Conservation (phyloP, 2,797 vertebrate species). For the Echeneis naucrates region DNA sequence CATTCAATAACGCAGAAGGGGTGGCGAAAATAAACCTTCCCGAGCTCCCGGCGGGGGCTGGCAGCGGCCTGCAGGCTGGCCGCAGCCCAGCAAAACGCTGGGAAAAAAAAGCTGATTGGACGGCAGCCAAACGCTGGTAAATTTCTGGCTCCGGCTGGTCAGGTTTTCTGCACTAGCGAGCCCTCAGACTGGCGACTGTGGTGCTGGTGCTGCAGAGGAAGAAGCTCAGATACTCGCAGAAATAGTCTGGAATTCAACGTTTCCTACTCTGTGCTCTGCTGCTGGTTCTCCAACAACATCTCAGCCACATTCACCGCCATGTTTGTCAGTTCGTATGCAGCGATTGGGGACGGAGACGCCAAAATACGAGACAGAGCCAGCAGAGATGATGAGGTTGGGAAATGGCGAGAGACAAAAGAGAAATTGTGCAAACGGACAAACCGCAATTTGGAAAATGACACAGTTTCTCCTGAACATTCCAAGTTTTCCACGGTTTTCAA, state of each 20-base stretch:
- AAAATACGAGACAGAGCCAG: neutral
- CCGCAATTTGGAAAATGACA: neutral
- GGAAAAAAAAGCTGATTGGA: slow-evolving; percentile 49
- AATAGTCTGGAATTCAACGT: neutral
- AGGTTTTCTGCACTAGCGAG: slow-evolving; percentile 41
- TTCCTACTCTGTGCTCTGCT: neutral
- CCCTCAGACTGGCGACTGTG: slow-evolving; percentile 38
- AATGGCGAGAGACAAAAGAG: neutral
- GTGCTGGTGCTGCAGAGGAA: slow-evolving; percentile 24
- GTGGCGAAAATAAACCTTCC: slow-evolving; percentile 56
- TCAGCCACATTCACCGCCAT: neutral
- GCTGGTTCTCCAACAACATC: neutral
- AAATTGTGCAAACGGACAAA: neutral
- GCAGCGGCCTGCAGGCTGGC: slow-evolving; percentile 57
- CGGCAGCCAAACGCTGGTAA: slow-evolving; percentile 55
- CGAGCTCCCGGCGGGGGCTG: slow-evolving; percentile 59
- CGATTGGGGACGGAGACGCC: neutral
- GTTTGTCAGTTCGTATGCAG: neutral
- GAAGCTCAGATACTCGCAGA: neutral
- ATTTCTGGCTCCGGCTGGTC: slow-evolving; percentile 45
- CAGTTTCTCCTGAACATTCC: too few species aligned
- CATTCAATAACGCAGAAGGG: slow-evolving; percentile 59
- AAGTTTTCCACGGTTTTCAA: too few species aligned
- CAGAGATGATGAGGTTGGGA: neutral
- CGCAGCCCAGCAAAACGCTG: slow-evolving; percentile 44